A percentile compares a stretch with the other conserved stretches of the same genome.
These are phyloP conservation scores for Romanogobio albipinnatus DNA, from an alignment of 2,113 vertebrate species.

Conservation along the genomic window DNA sequence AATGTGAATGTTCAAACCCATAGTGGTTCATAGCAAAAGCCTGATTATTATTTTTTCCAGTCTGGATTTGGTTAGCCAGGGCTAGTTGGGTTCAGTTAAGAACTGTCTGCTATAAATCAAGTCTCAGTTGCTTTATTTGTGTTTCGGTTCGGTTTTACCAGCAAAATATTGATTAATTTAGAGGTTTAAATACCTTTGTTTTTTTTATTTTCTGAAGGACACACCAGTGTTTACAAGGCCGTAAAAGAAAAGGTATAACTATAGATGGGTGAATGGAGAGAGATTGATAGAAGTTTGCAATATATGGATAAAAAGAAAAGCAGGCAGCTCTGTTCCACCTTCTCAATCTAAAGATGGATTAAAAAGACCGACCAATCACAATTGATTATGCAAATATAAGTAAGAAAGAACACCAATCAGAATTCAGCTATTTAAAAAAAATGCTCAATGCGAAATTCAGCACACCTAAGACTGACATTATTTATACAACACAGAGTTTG, in stretches of 20 bases:
- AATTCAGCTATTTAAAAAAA: too few species aligned
- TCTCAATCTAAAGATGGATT: neutral
- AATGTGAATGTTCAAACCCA: neutral
- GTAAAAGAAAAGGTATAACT: neutral
- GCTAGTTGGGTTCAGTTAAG: neutral
- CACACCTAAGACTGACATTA: neutral
- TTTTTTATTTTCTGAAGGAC: neutral
- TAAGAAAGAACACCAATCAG: neutral
- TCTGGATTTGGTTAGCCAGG: neutral
- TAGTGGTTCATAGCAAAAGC: neutral
- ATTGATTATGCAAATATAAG: too few species aligned
- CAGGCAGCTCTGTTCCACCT: neutral
- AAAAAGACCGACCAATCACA: neutral
- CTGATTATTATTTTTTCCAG: slow-evolving; percentile 6
- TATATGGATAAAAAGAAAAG: neutral
- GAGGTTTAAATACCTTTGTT: neutral
- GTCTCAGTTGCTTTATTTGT: neutral
- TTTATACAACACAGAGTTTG: neutral
- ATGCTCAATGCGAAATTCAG: neutral
- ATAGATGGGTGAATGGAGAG: neutral
- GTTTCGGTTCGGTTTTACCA: neutral
- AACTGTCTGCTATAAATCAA: neutral
- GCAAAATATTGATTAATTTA: neutral
- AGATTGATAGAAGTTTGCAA: neutral
- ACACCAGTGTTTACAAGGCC: neutral